Percentiles rank a stretch among this genome's conserved stretches.
Conservation (phyloP, 2,797 vertebrate species). For the Bradypodion ventrale region DNA sequence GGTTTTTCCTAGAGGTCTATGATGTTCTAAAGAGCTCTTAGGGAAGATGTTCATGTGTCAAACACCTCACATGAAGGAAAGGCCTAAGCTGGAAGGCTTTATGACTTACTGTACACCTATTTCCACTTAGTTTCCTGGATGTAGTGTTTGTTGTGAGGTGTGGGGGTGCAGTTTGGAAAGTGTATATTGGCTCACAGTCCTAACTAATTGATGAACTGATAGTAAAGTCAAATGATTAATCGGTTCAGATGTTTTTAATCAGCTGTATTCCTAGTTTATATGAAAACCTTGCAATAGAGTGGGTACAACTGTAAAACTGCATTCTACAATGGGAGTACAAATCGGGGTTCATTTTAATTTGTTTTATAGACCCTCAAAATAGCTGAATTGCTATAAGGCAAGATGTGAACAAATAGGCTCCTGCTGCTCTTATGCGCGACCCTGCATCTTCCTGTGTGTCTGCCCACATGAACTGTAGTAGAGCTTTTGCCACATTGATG, state of each 20-base stretch:
- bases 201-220: background rate
- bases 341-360: constrained; percentile 25
- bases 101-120: too few relatives aligned
- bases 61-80: too few relatives aligned
- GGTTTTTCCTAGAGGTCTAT: too few relatives aligned
- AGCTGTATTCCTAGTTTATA: background rate
- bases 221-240: too few relatives aligned
- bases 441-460: constrained; percentile 21
- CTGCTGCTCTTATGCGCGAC: constrained; percentile 41
- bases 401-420: constrained; percentile 55
- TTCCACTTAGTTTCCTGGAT: too few relatives aligned
- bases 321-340: constrained; percentile 43
- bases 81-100: too few relatives aligned
- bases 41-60: too few relatives aligned
- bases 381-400: constrained; percentile 33
- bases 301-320: background rate
- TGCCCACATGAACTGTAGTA: constrained; percentile 53
- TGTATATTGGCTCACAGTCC: background rate
- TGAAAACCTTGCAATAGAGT: background rate
- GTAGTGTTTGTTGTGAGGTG: background rate
- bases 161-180: background rate
- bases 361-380: constrained; percentile 19
- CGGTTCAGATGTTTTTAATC: constrained; percentile 3
- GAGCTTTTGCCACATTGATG: constrained; percentile 46
- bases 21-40: too few relatives aligned